A percentile compares a stretch with the other conserved stretches of the same genome.
Evolutionary conservation across 1,140 invertebrate species (phyloP).

Genomic region (Drosophila tani): DNA sequence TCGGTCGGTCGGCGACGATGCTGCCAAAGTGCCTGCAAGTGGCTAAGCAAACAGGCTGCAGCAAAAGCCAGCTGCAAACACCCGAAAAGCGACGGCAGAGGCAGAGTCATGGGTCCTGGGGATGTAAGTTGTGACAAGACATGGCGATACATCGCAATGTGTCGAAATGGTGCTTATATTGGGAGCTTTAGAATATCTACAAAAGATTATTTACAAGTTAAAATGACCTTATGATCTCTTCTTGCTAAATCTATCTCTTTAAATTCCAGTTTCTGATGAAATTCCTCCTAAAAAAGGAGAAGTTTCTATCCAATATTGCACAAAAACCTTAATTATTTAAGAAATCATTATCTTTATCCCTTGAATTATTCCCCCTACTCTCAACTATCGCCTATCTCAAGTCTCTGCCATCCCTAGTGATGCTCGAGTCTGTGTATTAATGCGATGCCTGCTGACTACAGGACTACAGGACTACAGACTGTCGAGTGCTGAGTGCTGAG

Average conservation of each 20-base stretch:
- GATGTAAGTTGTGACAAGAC: background rate
- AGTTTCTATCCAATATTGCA: no score
- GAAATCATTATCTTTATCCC: no score
- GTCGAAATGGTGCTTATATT: no score
- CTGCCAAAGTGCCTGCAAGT: conserved; percentile 46
- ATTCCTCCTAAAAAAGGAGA: no score
- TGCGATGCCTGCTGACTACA: conserved; percentile 35
- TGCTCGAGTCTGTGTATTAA: conserved; percentile 34
- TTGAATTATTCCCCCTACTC: no score
- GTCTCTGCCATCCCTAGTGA: background rate
- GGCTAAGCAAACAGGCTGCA: conserved; percentile 44
- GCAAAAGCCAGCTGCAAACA: conserved; percentile 19
- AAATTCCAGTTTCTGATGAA: background rate
- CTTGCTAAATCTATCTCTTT: no score
- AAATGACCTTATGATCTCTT: no score
- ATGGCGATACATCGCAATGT: background rate
- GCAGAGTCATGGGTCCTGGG: background rate
- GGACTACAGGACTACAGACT: conserved; percentile 4
- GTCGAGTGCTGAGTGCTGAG: background rate
- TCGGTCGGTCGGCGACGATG: conserved; percentile 1
- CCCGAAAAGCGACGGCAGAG: conserved; percentile 8
- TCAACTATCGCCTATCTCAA: no score
- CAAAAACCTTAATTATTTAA: no score
- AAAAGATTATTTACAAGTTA: no score
- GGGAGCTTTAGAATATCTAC: no score